These are phyloP conservation scores for Diplosoma virens DNA, from an alignment of 23 tunicate species.

Conservation along the genomic window DNA sequence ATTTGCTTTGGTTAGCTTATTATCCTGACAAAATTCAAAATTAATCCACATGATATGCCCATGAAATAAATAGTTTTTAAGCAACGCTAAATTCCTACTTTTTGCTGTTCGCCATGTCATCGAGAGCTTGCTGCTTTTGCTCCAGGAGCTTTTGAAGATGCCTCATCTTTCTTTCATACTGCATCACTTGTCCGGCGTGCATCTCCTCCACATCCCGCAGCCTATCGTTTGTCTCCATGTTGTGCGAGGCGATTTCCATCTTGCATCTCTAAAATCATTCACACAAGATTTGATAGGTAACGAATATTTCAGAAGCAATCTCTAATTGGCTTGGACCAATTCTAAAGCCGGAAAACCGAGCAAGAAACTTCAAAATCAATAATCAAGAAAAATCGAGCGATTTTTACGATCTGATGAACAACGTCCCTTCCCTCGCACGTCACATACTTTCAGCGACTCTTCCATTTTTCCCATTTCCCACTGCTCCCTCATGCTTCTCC, in stretches of 20 bases:
- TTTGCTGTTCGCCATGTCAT: constrained; percentile 53
- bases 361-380: no score
- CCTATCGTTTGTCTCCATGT: constrained; percentile 39
- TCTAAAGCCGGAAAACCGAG: no score
- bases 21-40: no score
- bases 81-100: constrained; percentile 37
- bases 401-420: no score
- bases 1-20: no score
- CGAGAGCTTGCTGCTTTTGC: constrained; percentile 68
- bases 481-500: constrained; percentile 64
- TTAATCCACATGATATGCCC: no score
- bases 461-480: constrained; percentile 95
- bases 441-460: constrained; percentile 56
- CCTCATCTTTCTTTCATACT: constrained; percentile 69
- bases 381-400: no score
- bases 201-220: constrained; percentile 55
- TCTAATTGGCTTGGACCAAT: no score
- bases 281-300: no score
- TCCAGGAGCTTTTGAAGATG: constrained; percentile 56
- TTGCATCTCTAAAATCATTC: constrained; percentile 82
- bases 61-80: no score
- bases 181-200: constrained; percentile 61
- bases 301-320: no score
- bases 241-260: constrained; percentile 45
- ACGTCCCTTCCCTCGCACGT: no score